Percentiles rank a stretch among this genome's conserved stretches.
phyloP scores from a whole-genome alignment of 2,113 vertebrate species.

The Microcebus tavaratra region DNA sequence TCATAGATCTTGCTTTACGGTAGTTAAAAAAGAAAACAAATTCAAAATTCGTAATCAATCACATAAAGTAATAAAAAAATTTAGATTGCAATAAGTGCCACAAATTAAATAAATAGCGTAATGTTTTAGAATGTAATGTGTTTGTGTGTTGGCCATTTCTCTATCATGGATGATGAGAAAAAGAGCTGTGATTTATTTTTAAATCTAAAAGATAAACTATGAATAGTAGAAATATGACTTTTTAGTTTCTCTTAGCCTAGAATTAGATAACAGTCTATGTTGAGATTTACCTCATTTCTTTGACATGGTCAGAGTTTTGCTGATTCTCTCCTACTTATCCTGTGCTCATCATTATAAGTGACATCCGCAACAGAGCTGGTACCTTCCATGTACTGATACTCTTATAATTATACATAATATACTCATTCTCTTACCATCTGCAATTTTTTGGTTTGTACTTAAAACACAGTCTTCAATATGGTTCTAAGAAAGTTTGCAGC shows the following conservation, averaged over 20 bases:
- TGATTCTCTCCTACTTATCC: not conserved
- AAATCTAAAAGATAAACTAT: not conserved
- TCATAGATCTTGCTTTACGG: not conserved
- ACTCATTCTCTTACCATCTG: not conserved
- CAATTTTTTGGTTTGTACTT: not conserved
- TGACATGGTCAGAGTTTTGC: not conserved
- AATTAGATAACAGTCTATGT: not conserved
- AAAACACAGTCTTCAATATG: not conserved
- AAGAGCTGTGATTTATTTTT: not conserved
- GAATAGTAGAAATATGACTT: not conserved
- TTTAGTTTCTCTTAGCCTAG: not conserved
- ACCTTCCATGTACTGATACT: not conserved
- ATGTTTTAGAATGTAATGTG: not conserved
- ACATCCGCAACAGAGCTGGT: not conserved
- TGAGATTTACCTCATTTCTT: not conserved
- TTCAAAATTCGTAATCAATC: not conserved
- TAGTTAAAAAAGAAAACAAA: not conserved
- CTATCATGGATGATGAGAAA: not conserved
- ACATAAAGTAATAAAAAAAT: not conserved
- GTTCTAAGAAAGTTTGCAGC: not conserved
- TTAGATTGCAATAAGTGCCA: not conserved
- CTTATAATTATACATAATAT: not conserved
- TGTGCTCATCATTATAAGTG: not conserved
- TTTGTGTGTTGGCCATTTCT: not conserved
- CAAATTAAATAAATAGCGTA: not conserved